Percentiles rank a stretch among this genome's conserved stretches.
These are phyloP conservation scores for Cepaea hortensis DNA, from an alignment of 2,888 invertebrate species.

Conservation along the genomic window DNA sequence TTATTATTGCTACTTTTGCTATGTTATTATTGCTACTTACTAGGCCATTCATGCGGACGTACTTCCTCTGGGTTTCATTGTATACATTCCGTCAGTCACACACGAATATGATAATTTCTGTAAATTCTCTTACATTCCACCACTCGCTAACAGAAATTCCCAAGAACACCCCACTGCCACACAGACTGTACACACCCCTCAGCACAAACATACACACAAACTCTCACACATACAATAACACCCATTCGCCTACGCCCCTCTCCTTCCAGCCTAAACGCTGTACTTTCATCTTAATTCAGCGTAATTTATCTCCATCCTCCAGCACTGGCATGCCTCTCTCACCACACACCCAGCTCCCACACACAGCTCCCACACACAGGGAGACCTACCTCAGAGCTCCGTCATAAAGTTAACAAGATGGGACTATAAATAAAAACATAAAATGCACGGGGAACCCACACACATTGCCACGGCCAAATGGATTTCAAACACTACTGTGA, in stretches of 20 bases:
- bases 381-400: conserved; percentile 19
- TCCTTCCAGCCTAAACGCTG: not conserved
- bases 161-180: not conserved
- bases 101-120: not conserved
- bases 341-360: not conserved
- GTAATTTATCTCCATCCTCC: not conserved
- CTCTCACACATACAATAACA: too few species aligned
- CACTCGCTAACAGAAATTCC: not conserved
- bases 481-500: conserved; percentile 5
- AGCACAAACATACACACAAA: not conserved
- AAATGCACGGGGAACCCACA: not conserved
- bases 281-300: not conserved
- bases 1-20: too few species aligned
- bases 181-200: not conserved
- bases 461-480: conserved; percentile 9
- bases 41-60: not conserved
- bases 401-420: conserved; percentile 22
- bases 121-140: not conserved
- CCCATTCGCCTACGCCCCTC: too few species aligned
- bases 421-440: conserved; percentile 1
- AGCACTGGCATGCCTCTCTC: not conserved
- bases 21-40: too few species aligned
- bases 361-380: not conserved
- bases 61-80: not conserved
- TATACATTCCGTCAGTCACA: not conserved